Percentiles rank a stretch among this genome's conserved stretches.
phyloP scores from a whole-genome alignment of 2,113 vertebrate species.

The Uria aalge region DNA sequence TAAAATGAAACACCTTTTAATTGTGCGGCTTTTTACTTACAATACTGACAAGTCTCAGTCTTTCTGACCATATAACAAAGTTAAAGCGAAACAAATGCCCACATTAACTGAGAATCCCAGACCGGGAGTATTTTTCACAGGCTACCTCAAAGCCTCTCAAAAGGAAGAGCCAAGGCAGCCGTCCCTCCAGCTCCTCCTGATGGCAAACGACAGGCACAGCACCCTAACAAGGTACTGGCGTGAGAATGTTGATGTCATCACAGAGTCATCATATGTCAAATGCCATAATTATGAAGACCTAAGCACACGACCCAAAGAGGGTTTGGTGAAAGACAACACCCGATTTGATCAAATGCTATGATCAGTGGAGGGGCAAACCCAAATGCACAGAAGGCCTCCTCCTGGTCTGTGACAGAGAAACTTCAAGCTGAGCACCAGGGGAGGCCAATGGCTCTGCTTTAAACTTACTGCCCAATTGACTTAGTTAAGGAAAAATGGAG shows the following conservation, averaged over 20 bases:
- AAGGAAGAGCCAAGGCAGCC: neutral
- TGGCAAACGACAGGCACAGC: neutral
- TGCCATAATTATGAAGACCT: neutral
- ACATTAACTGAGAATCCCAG: neutral
- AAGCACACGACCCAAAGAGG: neutral
- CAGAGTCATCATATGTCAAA: accelerated
- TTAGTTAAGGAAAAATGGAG: neutral
- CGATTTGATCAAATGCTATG: neutral
- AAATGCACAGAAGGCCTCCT: neutral
- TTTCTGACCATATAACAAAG: neutral
- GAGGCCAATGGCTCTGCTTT: neutral
- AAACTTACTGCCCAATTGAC: neutral
- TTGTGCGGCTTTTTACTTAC: neutral
- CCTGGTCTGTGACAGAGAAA: neutral
- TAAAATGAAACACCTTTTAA: neutral
- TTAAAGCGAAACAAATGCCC: neutral
- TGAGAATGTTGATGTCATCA: neutral
- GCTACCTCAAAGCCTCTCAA: accelerated
- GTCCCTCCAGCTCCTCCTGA: slow-evolving; percentile 22
- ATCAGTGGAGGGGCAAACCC: neutral
- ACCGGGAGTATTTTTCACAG: neutral
- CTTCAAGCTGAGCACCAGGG: neutral
- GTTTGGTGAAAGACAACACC: neutral
- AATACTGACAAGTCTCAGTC: neutral
- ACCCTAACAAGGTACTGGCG: neutral